Conservation (phyloP, 1,140 invertebrate species). For the Bombus confusus region DNA sequence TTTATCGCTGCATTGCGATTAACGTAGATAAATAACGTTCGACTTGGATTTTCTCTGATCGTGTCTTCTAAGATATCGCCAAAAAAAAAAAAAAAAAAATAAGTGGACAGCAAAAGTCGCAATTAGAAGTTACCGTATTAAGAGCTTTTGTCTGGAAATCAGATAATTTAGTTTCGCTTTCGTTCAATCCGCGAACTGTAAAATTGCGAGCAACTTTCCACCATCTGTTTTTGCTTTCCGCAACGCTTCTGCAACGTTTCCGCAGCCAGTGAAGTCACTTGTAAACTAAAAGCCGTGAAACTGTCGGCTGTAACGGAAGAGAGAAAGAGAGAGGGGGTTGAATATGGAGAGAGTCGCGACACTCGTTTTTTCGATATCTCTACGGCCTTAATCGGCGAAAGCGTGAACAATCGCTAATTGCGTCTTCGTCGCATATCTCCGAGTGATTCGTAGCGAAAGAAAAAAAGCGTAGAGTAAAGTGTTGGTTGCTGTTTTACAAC, state of each 20-base stretch:
- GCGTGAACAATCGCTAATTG: slow-evolving; percentile 53
- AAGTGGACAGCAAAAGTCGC: background rate
- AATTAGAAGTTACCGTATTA: background rate
- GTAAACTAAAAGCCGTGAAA: slow-evolving; percentile 25
- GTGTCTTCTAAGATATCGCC: too few species aligned
- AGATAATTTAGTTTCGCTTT: background rate
- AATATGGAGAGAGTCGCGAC: background rate
- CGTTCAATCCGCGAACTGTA: background rate
- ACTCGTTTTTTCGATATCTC: slow-evolving; percentile 27
- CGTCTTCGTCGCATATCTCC: background rate
- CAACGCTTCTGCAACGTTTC: background rate
- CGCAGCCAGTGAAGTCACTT: background rate
- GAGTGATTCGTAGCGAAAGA: background rate
- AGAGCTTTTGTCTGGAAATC: background rate
- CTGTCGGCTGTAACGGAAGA: background rate
- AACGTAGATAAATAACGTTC: too few species aligned
- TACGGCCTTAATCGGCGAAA: slow-evolving; percentile 45
- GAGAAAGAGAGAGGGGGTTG: background rate
- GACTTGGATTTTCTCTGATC: too few species aligned
- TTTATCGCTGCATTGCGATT: too few species aligned
- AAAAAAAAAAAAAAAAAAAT: too few species aligned
- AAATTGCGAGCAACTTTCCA: background rate
- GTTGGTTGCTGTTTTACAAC: slow-evolving; percentile 35
- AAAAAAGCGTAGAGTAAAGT: slow-evolving; percentile 14
- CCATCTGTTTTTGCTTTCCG: background rate